These are phyloP conservation scores for Cottoperca gobio DNA, from an alignment of 2,797 vertebrate species.

Conservation along the genomic window DNA sequence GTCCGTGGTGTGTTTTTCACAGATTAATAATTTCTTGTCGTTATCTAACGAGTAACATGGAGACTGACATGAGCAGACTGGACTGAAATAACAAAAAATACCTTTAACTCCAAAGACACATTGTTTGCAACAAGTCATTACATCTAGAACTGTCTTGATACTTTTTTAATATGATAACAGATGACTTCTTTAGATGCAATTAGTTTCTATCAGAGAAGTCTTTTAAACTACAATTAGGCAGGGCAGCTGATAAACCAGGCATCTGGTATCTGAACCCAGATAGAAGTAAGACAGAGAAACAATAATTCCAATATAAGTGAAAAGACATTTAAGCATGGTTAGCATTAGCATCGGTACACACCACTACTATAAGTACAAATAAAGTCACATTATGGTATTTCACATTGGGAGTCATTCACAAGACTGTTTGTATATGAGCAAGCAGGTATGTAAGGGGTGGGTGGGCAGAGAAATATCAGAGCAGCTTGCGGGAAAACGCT, in stretches of 20 bases:
- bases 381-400: constrained; percentile 69
- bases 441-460: constrained; percentile 68
- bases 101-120: constrained; percentile 4
- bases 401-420: constrained; percentile 77
- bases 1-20: constrained; percentile 41
- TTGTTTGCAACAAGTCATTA: background rate
- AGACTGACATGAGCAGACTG: constrained; percentile 27
- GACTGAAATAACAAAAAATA: constrained; percentile 44
- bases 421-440: constrained; percentile 45
- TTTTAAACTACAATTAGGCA: background rate
- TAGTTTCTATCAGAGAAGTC: background rate
- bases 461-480: constrained; percentile 71
- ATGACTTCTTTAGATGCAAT: background rate
- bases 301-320: background rate
- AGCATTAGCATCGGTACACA: constrained; percentile 11
- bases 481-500: constrained; percentile 68
- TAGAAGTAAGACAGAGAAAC: background rate
- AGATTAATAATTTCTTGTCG: constrained; percentile 52
- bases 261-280: background rate
- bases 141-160: background rate
- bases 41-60: constrained; percentile 37
- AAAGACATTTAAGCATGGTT: constrained; percentile 5
- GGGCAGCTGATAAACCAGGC: background rate
- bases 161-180: background rate
- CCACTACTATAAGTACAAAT: constrained; percentile 44